These are phyloP conservation scores for Desmophyllum pertusum DNA, from an alignment of 92 coral and sea anemone genomes.

Conservation along the genomic window DNA sequence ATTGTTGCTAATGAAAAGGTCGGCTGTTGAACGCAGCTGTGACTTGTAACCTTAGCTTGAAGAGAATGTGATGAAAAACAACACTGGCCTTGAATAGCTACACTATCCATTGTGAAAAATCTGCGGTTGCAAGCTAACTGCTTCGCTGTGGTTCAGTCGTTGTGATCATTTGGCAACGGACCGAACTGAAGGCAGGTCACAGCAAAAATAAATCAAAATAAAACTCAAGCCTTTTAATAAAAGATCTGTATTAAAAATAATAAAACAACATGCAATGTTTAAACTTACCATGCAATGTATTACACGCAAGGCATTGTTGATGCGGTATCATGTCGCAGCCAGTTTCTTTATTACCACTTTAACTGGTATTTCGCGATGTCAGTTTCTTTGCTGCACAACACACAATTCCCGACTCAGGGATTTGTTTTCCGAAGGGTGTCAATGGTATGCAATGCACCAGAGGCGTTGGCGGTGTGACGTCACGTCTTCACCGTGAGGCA, in stretches of 20 bases:
- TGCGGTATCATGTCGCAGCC: not conserved
- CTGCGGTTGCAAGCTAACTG: not conserved
- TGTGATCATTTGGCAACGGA: not conserved
- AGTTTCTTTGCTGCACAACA: not conserved
- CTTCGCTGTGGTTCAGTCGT: not conserved
- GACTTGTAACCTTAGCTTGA: too few species aligned
- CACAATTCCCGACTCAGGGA: not conserved
- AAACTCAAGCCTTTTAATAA: not conserved
- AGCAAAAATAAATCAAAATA: not conserved
- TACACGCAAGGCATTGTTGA: not conserved
- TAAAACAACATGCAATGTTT: not conserved
- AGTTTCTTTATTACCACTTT: not conserved
- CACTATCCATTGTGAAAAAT: too few species aligned
- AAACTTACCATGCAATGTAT: not conserved
- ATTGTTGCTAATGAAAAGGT: not conserved
- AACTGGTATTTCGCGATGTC: slow-evolving; percentile 1
- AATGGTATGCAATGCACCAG: not conserved
- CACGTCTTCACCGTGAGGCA: not conserved
- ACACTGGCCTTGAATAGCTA: too few species aligned
- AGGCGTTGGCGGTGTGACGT: slow-evolving; percentile 7
- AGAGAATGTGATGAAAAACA: not conserved
- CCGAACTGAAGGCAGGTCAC: not conserved
- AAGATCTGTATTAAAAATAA: not conserved
- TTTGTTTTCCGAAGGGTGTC: not conserved
- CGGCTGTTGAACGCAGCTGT: not conserved